phyloP scores from a whole-genome alignment of 2,888 invertebrate genomes.

The Meteorus cinctellus region DNA sequence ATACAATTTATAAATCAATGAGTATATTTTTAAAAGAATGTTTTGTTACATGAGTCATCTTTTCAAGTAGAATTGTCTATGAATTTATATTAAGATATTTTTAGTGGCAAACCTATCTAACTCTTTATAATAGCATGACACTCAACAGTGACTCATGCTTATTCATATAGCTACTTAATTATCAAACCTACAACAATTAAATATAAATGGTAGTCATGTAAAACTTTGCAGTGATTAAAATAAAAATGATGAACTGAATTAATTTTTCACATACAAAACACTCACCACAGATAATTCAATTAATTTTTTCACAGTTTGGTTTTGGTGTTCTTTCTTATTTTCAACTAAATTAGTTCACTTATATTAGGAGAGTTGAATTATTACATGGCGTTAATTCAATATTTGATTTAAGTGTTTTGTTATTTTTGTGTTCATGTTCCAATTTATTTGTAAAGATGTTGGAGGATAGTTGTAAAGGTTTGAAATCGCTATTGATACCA shows the following conservation, averaged over 20 bases:
- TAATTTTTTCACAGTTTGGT: too few relatives aligned
- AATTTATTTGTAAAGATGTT: not conserved
- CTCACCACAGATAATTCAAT: too few relatives aligned
- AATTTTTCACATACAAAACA: too few relatives aligned
- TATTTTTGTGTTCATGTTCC: too few relatives aligned
- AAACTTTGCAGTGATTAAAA: too few relatives aligned
- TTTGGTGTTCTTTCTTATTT: too few relatives aligned
- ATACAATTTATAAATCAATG: slow-evolving; percentile 10
- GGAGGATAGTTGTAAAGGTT: not conserved
- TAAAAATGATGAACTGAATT: too few relatives aligned
- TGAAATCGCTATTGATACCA: not conserved
- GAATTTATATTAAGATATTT: not conserved
- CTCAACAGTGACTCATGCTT: not conserved
- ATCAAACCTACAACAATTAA: too few relatives aligned
- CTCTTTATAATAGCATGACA: not conserved
- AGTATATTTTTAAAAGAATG: not conserved
- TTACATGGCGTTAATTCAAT: not conserved
- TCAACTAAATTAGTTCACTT: too few relatives aligned
- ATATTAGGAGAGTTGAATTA: too few relatives aligned
- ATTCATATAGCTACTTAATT: not conserved
- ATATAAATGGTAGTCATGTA: too few relatives aligned
- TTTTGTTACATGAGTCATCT: not conserved
- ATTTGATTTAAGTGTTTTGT: not conserved
- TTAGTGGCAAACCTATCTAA: not conserved
- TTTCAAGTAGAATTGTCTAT: not conserved